Evolutionary conservation across 2,888 invertebrate genomes (phyloP), one percentile per base, ranked within the genome.

Genomic region (Drosophila parthenogenetica): DNA sequence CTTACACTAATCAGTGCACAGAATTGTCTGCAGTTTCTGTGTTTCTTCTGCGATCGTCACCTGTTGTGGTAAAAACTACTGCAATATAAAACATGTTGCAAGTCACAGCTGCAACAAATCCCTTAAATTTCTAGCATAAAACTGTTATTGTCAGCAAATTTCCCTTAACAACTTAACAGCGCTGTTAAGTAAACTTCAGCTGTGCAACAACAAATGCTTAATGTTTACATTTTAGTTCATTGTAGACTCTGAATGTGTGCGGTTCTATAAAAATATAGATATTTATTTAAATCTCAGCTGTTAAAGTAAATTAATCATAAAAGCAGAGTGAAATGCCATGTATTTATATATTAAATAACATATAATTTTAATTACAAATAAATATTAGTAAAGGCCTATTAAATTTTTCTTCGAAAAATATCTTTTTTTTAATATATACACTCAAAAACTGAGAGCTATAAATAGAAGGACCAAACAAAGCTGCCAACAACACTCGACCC

Each of bases 171-270:
- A 11, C 17, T 25, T 7, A 10, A 25, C 42, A 53, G 40, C 14
- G 16, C 42, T 32, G 54, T 42, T n/a, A 19, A 50, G 2, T 13
- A 50, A 16, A 17, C 22, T 1, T 16, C n/a, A 11, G 11, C 1
- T 19, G n/a, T 16, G 42, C 16, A 16, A 32, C 29, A 22, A 46
- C 59, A 32, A 22, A 22, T 5, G 1, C n/a, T 22, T 1, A 22
- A n/a, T 19, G 25, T 5, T 17, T 13, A 40, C 53, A 17, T 48
- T 63, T 63, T 59, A 59, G 59, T 59, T 49, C 22, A 59, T 3
- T 42, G 11, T 17, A 59, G 42, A 43, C 40, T 35, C 14, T 48
- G 35, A 10, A 42, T 46, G 57, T 37, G 25, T 43, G 35, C 17
- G 17, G 55, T 43, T 43, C 5, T n/a, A 46, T 25, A 16, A 37